phyloP scores from a whole-genome alignment of 2,888 invertebrate species.

The Liopterus haemorrhoidalis region DNA sequence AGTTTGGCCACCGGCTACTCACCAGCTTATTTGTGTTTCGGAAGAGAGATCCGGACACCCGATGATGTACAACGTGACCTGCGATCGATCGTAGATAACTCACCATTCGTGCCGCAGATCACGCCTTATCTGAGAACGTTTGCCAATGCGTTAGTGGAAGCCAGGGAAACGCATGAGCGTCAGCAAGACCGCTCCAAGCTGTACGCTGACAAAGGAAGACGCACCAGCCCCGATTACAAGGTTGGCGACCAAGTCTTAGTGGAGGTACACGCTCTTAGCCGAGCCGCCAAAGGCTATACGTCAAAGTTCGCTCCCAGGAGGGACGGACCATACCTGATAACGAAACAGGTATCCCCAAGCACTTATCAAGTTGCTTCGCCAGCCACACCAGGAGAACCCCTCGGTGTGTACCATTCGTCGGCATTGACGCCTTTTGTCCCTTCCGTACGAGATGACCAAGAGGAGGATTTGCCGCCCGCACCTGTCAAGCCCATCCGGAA shows the following conservation, averaged over 20 bases:
- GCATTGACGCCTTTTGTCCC: conserved; percentile 1
- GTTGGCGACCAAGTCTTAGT: conserved; percentile 24
- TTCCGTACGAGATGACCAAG: background rate
- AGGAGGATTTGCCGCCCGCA: too few species aligned
- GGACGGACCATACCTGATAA: conserved; percentile 33
- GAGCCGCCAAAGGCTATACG: conserved; percentile 19
- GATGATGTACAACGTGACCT: conserved; percentile 22
- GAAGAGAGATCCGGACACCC: conserved; percentile 31
- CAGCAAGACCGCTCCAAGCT: conserved; percentile 23
- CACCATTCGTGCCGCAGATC: conserved; percentile 30
- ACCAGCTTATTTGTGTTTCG: conserved; percentile 34
- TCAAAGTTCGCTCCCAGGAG: conserved; percentile 32
- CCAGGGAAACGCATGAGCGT: conserved; percentile 21
- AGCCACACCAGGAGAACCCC: background rate
- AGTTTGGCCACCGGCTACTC: conserved; percentile 27
- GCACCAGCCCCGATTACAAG: conserved; percentile 16
- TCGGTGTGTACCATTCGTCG: conserved; percentile 3
- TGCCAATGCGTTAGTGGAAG: conserved; percentile 10
- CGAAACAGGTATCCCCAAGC: background rate
- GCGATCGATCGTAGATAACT: conserved; percentile 26
- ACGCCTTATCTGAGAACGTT: conserved; percentile 28
- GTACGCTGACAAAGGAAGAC: conserved; percentile 24
- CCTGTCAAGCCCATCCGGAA: conserved; percentile 2
- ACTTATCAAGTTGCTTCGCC: background rate
- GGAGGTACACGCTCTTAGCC: conserved; percentile 22